Percentiles rank a stretch among this genome's conserved stretches.
Conservation (phyloP, 2,113 vertebrate genomes). For the Dasyornis broadbenti region DNA sequence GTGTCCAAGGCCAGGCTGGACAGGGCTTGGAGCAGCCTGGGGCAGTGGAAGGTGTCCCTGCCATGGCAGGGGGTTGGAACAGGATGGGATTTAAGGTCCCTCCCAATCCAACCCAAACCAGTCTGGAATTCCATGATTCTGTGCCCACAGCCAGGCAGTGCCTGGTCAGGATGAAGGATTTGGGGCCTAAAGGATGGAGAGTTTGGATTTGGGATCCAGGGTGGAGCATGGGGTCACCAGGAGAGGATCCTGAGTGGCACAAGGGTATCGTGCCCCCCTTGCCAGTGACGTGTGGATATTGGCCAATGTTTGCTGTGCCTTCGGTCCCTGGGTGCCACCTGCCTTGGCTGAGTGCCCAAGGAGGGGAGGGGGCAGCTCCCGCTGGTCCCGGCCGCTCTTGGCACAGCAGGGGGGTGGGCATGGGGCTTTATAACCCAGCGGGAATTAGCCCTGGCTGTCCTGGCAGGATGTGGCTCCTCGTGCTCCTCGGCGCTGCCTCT, state of each 20-base stretch:
- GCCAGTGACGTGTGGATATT: fast-evolving
- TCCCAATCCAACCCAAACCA: background rate
- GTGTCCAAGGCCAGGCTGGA: background rate
- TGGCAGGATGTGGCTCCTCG: conserved; percentile 56
- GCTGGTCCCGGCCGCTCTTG: fast-evolving
- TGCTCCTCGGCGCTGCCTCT: conserved; percentile 61
- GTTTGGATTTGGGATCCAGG: background rate
- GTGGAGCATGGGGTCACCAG: background rate
- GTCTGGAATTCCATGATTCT: background rate
- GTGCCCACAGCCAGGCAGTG: background rate
- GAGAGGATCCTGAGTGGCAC: fast-evolving
- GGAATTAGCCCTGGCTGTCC: fast-evolving
- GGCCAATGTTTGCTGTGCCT: background rate
- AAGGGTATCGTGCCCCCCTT: background rate
- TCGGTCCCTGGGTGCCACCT: background rate
- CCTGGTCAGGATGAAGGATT: background rate
- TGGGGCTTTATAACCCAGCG: background rate
- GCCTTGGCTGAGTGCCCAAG: background rate
- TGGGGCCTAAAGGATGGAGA: background rate
- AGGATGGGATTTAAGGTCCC: fast-evolving
- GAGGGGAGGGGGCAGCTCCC: background rate
- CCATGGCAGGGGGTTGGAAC: too few relatives aligned
- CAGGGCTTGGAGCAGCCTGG: fast-evolving
- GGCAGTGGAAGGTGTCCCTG: background rate
- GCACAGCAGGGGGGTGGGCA: background rate